These are phyloP conservation scores for Drosophila anomalipes DNA, from an alignment of 2,888 invertebrate species.

Conservation along the genomic window DNA sequence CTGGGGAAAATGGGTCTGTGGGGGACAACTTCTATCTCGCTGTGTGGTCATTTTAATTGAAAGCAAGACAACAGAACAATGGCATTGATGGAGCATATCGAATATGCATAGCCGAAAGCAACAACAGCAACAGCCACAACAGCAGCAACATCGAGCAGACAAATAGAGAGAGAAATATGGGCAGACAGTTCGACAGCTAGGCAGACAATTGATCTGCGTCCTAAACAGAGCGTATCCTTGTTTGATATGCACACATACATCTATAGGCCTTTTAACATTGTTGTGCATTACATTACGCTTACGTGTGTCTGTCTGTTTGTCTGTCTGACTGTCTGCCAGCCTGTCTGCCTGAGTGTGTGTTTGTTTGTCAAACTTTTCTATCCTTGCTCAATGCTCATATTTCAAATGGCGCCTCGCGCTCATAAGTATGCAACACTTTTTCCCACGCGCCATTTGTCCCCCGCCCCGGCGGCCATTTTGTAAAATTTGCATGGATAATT, in stretches of 20 bases:
- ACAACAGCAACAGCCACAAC: conserved; percentile 7
- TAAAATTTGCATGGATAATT: conserved; percentile 80
- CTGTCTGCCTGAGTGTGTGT: conserved; percentile 6
- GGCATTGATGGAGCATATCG: conserved; percentile 76
- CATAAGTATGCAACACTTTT: conserved; percentile 77
- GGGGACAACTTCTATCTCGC: conserved; percentile 21
- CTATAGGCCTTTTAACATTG: conserved; percentile 35
- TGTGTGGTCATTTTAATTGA: conserved; percentile 74
- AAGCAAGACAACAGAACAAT: conserved; percentile 68
- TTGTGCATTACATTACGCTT: conserved; percentile 42
- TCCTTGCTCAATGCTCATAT: conserved; percentile 67
- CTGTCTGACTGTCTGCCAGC: conserved; percentile 22
- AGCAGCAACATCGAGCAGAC: conserved; percentile 17
- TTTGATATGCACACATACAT: conserved; percentile 7
- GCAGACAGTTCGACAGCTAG: conserved; percentile 23
- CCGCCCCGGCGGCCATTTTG: conserved; percentile 53
- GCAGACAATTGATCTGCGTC: conserved; percentile 23
- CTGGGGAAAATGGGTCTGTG: not conserved
- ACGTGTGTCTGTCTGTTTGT: conserved; percentile 5
- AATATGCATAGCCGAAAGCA: conserved; percentile 62
- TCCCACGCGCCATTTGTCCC: conserved; percentile 55
- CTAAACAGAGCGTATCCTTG: conserved; percentile 20
- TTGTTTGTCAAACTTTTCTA: conserved; percentile 66
- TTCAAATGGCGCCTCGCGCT: conserved; percentile 67
- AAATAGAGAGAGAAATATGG: conserved; percentile 13